A percentile compares a stretch with the other conserved stretches of the same genome.
Evolutionary conservation across 2,888 invertebrate species (phyloP).

Genomic region (Ophion costatus): DNA sequence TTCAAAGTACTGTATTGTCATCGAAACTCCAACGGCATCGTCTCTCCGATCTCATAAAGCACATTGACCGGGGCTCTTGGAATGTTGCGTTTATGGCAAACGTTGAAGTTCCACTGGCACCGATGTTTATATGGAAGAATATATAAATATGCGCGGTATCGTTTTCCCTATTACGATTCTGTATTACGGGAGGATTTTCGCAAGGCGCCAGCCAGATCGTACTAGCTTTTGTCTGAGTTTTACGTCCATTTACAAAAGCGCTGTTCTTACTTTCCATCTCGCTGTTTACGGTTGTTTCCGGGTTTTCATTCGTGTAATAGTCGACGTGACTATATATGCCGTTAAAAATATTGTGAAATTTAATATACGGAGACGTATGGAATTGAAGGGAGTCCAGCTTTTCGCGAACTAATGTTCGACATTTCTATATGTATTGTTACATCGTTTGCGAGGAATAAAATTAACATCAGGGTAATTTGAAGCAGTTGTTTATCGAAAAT

Average conservation of each 20-base stretch:
- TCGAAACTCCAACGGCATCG: not conserved
- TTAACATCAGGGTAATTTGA: not conserved
- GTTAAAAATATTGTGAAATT: not conserved
- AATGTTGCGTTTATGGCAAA: conserved; percentile 71
- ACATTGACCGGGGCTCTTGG: conserved; percentile 67
- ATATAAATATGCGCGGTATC: conserved; percentile 73
- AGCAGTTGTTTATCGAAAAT: not conserved
- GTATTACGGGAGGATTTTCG: conserved; percentile 67
- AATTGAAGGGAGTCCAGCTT: not conserved
- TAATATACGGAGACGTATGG: not conserved
- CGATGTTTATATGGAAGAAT: conserved; percentile 70
- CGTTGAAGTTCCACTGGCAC: conserved; percentile 70
- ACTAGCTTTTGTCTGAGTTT: conserved; percentile 8
- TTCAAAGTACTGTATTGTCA: not conserved
- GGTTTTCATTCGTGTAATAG: not conserved
- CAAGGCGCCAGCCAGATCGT: conserved; percentile 52
- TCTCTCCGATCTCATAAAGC: conserved; percentile 45
- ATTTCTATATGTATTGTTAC: not conserved
- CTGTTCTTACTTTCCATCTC: conserved; percentile 7
- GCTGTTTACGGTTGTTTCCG: not conserved
- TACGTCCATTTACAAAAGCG: not conserved
- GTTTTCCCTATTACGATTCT: conserved; percentile 74
- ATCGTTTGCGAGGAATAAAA: not conserved
- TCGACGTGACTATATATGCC: not conserved
- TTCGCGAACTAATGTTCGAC: not conserved